Evolutionary conservation across 2,888 invertebrate species (phyloP).

Genomic region (Lasiommata megera): DNA sequence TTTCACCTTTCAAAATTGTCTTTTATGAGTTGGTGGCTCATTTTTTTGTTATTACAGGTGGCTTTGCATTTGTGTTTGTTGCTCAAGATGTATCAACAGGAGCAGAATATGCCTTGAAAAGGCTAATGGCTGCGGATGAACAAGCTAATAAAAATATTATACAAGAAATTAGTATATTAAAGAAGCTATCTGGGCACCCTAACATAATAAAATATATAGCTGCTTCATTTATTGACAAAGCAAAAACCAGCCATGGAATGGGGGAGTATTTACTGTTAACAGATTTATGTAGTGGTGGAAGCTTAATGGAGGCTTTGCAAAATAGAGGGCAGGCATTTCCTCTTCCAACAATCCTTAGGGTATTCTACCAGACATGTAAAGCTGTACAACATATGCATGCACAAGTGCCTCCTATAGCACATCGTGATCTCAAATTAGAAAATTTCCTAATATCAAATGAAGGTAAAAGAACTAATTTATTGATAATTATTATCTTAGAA

Average conservation of each 20-base stretch:
- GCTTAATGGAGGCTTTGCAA: constrained; percentile 84
- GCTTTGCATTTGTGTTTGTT: constrained; percentile 97
- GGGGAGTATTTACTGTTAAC: constrained; percentile 95
- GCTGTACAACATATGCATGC: constrained; percentile 97
- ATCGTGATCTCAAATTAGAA: constrained; percentile 98
- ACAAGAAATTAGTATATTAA: constrained; percentile 91
- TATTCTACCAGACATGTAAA: constrained; percentile 95
- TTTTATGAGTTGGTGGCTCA: no score
- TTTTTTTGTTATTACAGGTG: constrained; percentile 85
- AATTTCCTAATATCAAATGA: constrained; percentile 94
- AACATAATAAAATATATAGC: constrained; percentile 95
- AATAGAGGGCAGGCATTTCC: constrained; percentile 83
- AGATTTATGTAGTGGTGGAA: constrained; percentile 94
- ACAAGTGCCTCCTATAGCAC: constrained; percentile 94
- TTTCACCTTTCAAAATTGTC: no score
- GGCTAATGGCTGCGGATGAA: constrained; percentile 91
- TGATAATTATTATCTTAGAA: no score
- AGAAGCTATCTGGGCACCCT: constrained; percentile 94
- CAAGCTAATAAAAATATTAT: constrained; percentile 89
- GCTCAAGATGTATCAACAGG: constrained; percentile 93
- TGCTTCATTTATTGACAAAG: constrained; percentile 90
- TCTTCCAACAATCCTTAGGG: constrained; percentile 86
- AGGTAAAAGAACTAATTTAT: constrained; percentile 71
- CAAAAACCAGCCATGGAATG: constrained; percentile 89
- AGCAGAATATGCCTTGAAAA: constrained; percentile 96